These are phyloP conservation scores for Lepus americanus DNA, from an alignment of 2,113 vertebrate genomes.

Conservation along the genomic window DNA sequence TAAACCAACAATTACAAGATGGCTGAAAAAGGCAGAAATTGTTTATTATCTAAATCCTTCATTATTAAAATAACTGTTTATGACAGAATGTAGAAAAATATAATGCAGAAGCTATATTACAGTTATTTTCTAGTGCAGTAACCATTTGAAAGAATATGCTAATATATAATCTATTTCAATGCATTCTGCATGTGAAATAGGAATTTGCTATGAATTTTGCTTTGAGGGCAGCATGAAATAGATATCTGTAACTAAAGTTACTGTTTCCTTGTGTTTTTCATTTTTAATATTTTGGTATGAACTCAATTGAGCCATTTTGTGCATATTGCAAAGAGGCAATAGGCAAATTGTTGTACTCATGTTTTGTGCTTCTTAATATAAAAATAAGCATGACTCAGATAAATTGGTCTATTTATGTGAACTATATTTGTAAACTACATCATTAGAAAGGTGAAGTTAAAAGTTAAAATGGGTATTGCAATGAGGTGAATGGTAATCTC, in stretches of 20 bases:
- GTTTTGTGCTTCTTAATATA: conserved; percentile 34
- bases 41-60: neutral
- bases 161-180: neutral
- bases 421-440: neutral
- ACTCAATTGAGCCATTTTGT: neutral
- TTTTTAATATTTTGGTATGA: neutral
- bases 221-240: neutral
- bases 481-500: conserved; percentile 72
- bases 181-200: neutral
- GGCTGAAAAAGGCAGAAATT: neutral
- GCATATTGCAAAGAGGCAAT: neutral
- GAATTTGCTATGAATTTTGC: neutral
- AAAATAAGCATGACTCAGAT: conserved; percentile 49
- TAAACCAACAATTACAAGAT: neutral
- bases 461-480: conserved; percentile 67
- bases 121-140: neutral
- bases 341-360: neutral
- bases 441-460: conserved; percentile 64
- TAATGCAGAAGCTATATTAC: neutral
- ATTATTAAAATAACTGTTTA: neutral
- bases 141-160: neutral
- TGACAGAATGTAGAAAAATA: neutral
- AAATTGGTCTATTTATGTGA: conserved; percentile 44
- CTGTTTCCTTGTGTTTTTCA: neutral
- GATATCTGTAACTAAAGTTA: neutral